Evolutionary conservation across 2,888 invertebrate species (phyloP).

Genomic region (Torymus texanus): DNA sequence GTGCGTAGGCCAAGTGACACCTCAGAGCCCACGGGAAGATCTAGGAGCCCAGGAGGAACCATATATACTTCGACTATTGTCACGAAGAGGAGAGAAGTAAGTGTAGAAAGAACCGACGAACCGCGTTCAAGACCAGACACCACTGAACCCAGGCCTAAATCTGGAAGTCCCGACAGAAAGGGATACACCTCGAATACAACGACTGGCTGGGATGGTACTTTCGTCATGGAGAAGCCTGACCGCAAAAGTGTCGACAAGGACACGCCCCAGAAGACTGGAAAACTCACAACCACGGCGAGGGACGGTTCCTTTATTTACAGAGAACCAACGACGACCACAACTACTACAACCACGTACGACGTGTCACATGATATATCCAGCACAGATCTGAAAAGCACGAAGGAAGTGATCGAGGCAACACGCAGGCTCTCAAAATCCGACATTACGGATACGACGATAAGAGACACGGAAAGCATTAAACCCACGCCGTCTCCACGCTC

Average conservation of each 20-base stretch:
- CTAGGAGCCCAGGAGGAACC: no score
- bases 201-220: constrained; percentile 78
- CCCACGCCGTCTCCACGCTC: constrained; percentile 25
- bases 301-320: constrained; percentile 45
- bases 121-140: no score
- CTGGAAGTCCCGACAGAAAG: constrained; percentile 12
- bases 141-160: neutral
- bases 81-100: no score
- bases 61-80: no score
- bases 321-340: neutral
- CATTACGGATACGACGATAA: constrained; percentile 11
- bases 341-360: constrained; percentile 29
- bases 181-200: constrained; percentile 47
- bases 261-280: neutral
- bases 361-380: neutral
- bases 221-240: constrained; percentile 62
- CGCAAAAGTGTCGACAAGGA: constrained; percentile 18
- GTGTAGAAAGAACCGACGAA: no score
- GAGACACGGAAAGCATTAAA: constrained; percentile 2
- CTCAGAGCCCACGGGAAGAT: neutral
- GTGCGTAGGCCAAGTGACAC: neutral
- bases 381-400: constrained; percentile 14
- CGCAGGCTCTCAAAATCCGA: neutral
- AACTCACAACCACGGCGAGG: constrained; percentile 28
- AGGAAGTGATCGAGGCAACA: constrained; percentile 9